Evolutionary conservation across 2,888 invertebrate species (phyloP), one percentile per base, ranked within the genome.

Genomic region (Drosophila ezoana): DNA sequence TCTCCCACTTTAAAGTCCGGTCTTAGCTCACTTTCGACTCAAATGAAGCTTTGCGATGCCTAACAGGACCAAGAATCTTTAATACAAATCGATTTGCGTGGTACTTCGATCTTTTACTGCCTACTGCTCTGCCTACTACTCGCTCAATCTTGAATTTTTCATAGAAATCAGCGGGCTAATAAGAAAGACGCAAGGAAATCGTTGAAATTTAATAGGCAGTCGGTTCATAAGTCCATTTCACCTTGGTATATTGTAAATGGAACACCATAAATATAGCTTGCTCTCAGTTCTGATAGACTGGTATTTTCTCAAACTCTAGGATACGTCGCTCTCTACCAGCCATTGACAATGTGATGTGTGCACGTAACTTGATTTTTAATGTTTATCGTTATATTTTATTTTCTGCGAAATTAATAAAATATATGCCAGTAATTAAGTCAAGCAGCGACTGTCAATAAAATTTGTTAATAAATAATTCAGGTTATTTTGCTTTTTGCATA

Each of bases 381-480:
- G 18, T 44, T 23, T 13, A 14, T 4, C 14, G 48, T 53, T 51
- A 44, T 41, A 35, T 51, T 61, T 51, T 56, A 51, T 69, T 69
- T 73, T 68, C 72, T 81, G 59, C 45, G 69, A 87, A 88, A 88
- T 86, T 88, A 88, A 88, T 86, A 86, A 86, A 82, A 89, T 87
- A 87, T 84, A 76, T 81, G 79, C 79, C 81, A 82, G 86, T 87
- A 87, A 87, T 87, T 88, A 87, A 87, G 89, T 87, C 89, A 87
- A 87, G 87, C 81, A 80, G 82, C 77, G 79, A 82, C 88, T 88
- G 89, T 88, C 88, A 88, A 87, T 87, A 85, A 81, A 86, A 76
- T 81, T 86, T 88, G 79, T 86, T 76, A 83, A 88, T 86, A 86
- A 88, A 86, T 88, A 85, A 86, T 87, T 87, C 83, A 87, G 77